Conservation (phyloP, 2,113 vertebrate species). For the Syngnathus scovelli region DNA sequence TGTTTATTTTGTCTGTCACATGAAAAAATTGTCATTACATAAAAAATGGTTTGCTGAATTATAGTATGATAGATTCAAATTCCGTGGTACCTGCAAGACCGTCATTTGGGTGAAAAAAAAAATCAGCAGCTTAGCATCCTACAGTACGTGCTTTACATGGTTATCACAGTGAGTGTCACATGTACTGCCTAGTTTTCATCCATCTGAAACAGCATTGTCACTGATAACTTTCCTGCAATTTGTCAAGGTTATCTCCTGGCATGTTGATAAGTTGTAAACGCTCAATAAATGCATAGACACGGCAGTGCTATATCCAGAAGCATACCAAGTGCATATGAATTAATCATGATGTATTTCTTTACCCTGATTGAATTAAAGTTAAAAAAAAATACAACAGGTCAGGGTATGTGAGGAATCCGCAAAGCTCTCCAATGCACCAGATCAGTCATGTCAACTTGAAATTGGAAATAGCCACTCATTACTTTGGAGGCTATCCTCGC, state of each 20-base stretch:
- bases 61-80: neutral
- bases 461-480: neutral
- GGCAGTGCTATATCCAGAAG: neutral
- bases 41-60: neutral
- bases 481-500: neutral
- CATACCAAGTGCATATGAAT: neutral
- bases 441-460: neutral
- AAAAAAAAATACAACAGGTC: neutral
- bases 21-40: neutral
- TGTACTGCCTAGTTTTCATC: conserved; percentile 35
- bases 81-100: conserved; percentile 6
- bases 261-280: conserved; percentile 28
- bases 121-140: conserved; percentile 13
- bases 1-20: neutral
- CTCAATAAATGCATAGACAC: conserved; percentile 8
- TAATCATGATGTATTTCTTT: neutral
- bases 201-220: conserved; percentile 38
- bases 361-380: neutral
- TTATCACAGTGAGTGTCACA: conserved; percentile 18
- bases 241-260: conserved; percentile 18
- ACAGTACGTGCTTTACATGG: conserved; percentile 22
- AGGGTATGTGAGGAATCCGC: neutral
- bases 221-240: conserved; percentile 30
- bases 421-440: neutral
- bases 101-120: conserved; percentile 24